Evolutionary conservation across 2,113 vertebrate genomes (phyloP).

Genomic region (Dolichotis patagonum): DNA sequence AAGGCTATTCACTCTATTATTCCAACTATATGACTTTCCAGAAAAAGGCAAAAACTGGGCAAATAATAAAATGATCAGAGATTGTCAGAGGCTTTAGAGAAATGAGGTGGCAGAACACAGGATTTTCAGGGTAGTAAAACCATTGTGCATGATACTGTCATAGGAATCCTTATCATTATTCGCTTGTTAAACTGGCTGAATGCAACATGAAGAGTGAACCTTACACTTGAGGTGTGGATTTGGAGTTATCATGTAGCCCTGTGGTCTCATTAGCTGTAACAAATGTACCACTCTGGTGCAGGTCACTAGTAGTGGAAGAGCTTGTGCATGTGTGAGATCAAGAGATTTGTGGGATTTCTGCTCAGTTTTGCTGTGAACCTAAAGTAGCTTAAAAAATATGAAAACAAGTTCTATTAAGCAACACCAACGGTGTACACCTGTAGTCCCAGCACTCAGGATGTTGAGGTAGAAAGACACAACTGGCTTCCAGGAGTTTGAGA

Average conservation of each 20-base stretch:
- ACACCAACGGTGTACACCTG: neutral
- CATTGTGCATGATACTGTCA: neutral
- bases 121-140: neutral
- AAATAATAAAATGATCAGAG: neutral
- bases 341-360: neutral
- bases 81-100: neutral
- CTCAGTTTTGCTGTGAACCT: neutral
- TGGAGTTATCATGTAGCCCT: neutral
- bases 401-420: neutral
- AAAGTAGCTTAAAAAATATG: neutral
- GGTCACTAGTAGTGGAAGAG: neutral
- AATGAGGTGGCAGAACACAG: neutral
- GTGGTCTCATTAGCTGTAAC: neutral
- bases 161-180: neutral
- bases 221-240: neutral
- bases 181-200: neutral
- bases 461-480: neutral
- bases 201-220: neutral
- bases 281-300: neutral
- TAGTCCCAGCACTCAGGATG: neutral
- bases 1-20: neutral
- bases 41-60: neutral
- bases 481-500: neutral
- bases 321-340: neutral
- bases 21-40: neutral